phyloP scores from a whole-genome alignment of 2,888 invertebrate genomes.

The Bruchidius siliquastri region DNA sequence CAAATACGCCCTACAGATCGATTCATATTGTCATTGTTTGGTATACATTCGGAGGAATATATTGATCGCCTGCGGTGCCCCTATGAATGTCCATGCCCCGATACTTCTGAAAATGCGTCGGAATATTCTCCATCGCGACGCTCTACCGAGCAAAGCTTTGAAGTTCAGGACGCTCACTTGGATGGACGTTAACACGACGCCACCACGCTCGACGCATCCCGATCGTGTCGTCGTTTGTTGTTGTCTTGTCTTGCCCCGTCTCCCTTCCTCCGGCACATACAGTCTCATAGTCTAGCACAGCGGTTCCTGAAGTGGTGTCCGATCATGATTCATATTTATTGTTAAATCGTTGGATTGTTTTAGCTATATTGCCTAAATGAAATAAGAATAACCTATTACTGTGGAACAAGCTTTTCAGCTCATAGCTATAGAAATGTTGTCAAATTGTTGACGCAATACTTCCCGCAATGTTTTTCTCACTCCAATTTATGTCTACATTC shows the following conservation, averaged over 20 bases:
- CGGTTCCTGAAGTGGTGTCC: neutral
- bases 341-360: too few relatives aligned
- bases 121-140: neutral
- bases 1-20: neutral
- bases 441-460: too few relatives aligned
- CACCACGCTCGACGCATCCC: neutral
- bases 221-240: neutral
- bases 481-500: too few relatives aligned
- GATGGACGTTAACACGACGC: neutral
- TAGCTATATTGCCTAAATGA: too few relatives aligned
- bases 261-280: neutral
- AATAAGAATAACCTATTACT: too few relatives aligned
- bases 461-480: too few relatives aligned
- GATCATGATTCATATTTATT: neutral
- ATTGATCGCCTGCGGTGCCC: neutral
- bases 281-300: neutral
- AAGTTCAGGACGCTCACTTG: neutral
- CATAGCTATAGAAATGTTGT: too few relatives aligned
- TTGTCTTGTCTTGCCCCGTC: neutral
- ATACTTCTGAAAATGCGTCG: neutral
- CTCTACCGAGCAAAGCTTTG: neutral
- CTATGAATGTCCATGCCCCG: neutral
- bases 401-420: too few relatives aligned
- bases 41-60: neutral
- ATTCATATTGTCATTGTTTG: neutral